These are phyloP conservation scores for human DNA, from an alignment of 2,113 vertebrate species.

Conservation along the genomic window GRCh38 chr2:107206001-107206500, in stretches of 20 bases:
- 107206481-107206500: neutral
- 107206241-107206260: neutral
- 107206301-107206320: accelerated
- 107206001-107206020: neutral
- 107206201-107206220: neutral
- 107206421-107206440: neutral
- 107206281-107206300: accelerated
- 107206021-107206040: neutral
- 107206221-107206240: neutral
- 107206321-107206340: neutral
- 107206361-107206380: neutral
- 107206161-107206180: neutral
- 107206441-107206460: neutral
- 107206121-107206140: accelerated
- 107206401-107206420: neutral
- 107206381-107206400: neutral
- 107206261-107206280: accelerated
- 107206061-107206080: neutral
- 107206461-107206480: neutral
- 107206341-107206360: neutral
- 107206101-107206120: neutral
- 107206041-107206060: no score
- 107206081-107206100: accelerated
- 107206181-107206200: neutral
- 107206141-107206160: no score